These are phyloP conservation scores for Pomatorhinus ruficollis DNA, from an alignment of 2,113 vertebrate genomes.

Conservation along the genomic window DNA sequence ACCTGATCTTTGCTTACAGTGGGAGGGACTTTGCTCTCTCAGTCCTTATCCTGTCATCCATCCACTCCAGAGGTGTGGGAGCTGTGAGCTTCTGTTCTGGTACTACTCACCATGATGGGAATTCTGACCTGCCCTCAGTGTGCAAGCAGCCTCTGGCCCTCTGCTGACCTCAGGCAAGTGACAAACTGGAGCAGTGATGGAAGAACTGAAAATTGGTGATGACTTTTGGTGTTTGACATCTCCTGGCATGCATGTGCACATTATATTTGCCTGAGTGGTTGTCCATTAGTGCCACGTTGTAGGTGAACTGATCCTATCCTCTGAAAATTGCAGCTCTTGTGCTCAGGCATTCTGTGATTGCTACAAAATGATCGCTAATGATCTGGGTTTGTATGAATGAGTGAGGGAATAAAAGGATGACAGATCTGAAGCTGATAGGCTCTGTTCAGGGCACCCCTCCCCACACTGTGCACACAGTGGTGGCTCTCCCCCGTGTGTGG, in stretches of 20 bases:
- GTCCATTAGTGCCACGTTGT: accelerated
- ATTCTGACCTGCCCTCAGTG: neutral
- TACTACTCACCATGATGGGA: accelerated
- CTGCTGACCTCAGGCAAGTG: neutral
- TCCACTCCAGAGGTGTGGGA: neutral
- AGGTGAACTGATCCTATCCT: neutral
- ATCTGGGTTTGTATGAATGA: neutral
- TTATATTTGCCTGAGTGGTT: accelerated
- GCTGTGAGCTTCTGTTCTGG: neutral
- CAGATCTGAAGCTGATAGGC: neutral
- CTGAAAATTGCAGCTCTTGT: neutral
- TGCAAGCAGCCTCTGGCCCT: neutral
- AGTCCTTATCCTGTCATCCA: accelerated
- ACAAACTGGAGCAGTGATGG: neutral
- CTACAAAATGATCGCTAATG: accelerated
- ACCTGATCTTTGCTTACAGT: neutral
- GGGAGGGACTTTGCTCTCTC: neutral
- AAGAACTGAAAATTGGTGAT: neutral
- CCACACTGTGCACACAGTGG: neutral
- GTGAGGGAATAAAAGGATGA: neutral
- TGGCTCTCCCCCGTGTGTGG: accelerated
- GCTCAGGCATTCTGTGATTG: neutral
- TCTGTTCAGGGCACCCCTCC: neutral
- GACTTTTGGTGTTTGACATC: neutral
- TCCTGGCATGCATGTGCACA: neutral